These are phyloP conservation scores for Sceloporus tristichus DNA, from an alignment of 2,113 vertebrate genomes.

Conservation along the genomic window DNA sequence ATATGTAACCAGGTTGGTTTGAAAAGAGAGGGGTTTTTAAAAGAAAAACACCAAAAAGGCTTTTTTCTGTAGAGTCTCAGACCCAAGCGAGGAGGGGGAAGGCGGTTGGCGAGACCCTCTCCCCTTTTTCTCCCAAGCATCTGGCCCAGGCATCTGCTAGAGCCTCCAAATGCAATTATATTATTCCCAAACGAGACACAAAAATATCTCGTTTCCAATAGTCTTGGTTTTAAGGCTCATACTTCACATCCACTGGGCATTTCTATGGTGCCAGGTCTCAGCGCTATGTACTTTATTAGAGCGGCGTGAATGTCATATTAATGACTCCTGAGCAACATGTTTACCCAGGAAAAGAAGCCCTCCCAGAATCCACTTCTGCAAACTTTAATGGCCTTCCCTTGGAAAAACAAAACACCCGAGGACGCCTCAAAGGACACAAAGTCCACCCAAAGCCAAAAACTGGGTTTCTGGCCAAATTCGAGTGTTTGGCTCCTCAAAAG, in stretches of 20 bases:
- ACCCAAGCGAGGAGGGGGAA: constrained; percentile 40
- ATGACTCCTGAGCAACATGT: constrained; percentile 80
- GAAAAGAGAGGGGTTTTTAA: constrained; percentile 48
- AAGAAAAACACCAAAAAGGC: constrained; percentile 47
- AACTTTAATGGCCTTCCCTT: constrained; percentile 38
- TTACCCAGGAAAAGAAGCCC: constrained; percentile 75
- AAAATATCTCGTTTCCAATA: constrained; percentile 91
- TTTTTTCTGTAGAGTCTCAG: constrained; percentile 72
- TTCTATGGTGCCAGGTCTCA: constrained; percentile 77
- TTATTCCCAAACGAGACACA: constrained; percentile 91
- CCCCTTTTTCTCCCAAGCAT: constrained; percentile 83
- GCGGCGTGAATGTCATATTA: constrained; percentile 81
- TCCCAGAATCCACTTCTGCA: constrained; percentile 71
- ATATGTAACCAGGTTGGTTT: constrained; percentile 26
- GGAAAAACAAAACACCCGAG: not conserved
- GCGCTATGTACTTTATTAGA: constrained; percentile 80
- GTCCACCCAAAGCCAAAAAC: no score
- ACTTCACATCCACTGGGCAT: constrained; percentile 84
- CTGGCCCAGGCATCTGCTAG: constrained; percentile 94
- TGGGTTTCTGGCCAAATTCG: no score
- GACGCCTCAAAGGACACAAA: no score
- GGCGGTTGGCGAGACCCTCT: constrained; percentile 59
- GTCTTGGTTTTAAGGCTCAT: constrained; percentile 90
- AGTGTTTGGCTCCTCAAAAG: no score
- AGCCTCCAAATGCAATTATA: constrained; percentile 86